Evolutionary conservation across 1,140 invertebrate genomes (phyloP), one percentile per base, ranked within the genome.

Genomic region (Drosophila saltans): DNA sequence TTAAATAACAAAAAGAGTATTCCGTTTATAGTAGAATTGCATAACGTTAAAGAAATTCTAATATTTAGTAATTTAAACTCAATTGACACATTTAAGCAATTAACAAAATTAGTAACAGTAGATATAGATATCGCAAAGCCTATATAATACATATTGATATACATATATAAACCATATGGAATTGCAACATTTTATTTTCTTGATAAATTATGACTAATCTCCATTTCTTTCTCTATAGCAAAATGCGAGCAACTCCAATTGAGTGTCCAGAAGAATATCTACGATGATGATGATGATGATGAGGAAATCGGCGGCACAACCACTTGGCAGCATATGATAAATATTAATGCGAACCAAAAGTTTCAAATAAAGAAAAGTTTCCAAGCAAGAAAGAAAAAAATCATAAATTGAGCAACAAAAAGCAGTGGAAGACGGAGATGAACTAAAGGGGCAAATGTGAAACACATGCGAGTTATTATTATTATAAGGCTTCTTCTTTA

Each of bases 381-480:
- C 16, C 16, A 16, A 16, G 16, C 16, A 16, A 24, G 11, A 24
- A 48, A 26, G 3, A 52, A 10, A 36, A 36, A 36, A 24, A 26
- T 52, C 45, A 52, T 52, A 52, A 52, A 52, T 52, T 52, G 45
- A 26, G 45, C 45, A 52, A 52, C 45, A 52, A 52, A 52, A 16
- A 16, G 16, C 16, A 16, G 16, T 16, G 16, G 45, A 26, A 52
- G 45, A 56, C 28, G 39, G 33, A 26, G 45, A 52, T 52, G 21
- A 48, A 48, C 45, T 48, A 48, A 48, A 48, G 66, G 65, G 59
- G 62, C 75, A 72, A 85, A 85, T 88, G 72, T 89, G 84, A 89
- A 89, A 66, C 80, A 88, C 59, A 88, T 88, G 76, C 77, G 60
- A 57, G 43, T 16, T 57, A 52, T 58, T 36, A 48, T 58, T 21